These are phyloP conservation scores for Esox niger DNA, from an alignment of 2,113 vertebrate genomes.

Conservation along the genomic window DNA sequence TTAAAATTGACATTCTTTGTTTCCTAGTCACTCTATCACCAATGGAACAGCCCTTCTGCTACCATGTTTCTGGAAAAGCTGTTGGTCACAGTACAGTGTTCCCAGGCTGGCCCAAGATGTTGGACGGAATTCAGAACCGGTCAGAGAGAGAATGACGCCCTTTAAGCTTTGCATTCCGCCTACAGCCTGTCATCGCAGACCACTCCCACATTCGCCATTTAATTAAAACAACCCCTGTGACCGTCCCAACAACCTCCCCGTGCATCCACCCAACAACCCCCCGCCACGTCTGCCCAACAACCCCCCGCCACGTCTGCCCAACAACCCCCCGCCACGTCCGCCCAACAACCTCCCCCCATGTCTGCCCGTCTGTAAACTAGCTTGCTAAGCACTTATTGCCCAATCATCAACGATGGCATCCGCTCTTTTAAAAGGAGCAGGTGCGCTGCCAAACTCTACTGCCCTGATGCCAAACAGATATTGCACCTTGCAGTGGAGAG, in stretches of 20 bases:
- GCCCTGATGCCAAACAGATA: neutral
- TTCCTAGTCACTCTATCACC: neutral
- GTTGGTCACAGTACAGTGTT: too few relatives aligned
- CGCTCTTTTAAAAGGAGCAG: constrained; percentile 6
- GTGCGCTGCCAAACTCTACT: neutral
- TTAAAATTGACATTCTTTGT: too few relatives aligned
- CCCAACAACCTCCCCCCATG: neutral
- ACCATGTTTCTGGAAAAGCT: constrained; percentile 3
- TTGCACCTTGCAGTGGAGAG: neutral
- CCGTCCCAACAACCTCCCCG: too few relatives aligned
- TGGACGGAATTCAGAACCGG: constrained; percentile 29
- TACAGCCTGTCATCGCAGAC: constrained; percentile 49
- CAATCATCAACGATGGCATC: constrained; percentile 18
- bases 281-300: too few relatives aligned
- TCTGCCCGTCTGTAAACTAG: neutral
- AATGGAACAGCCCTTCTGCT: neutral
- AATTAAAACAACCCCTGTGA: too few relatives aligned
- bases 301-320: too few relatives aligned
- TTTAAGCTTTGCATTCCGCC: constrained; percentile 46
- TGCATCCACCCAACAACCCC: too few relatives aligned
- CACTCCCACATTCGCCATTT: constrained; percentile 45
- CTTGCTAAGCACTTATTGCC: constrained; percentile 20
- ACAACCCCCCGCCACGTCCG: constrained; percentile 31
- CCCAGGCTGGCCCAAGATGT: constrained; percentile 46
- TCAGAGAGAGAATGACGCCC: constrained; percentile 44